Evolutionary conservation across 2,797 vertebrate genomes (phyloP), one percentile per base, ranked within the genome.

Genomic region (Darevskia mixta): DNA sequence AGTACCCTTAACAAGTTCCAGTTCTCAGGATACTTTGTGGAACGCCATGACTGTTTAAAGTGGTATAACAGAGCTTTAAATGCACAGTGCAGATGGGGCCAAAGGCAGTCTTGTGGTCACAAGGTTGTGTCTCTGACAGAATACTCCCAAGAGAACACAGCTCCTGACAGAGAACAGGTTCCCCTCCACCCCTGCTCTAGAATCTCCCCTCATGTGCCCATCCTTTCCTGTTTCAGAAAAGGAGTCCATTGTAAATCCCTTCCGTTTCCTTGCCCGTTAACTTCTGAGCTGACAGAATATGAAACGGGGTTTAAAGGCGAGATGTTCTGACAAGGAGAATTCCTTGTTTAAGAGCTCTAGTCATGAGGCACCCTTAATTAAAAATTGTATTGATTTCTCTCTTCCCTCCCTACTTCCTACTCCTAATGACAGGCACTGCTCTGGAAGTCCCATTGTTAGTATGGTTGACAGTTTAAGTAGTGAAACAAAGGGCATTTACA

Each of bases 401-500:
- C 84, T 64, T 13, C 38, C 90, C 41, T 3, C 49, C n/a, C 67
- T 87, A 25, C 23, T 55, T 67, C 79, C 90, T 91, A 86, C 91
- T 94, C 93, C 92, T 97, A 95, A 95, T 96, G 96, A 96, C 94
- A 96, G 95, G 82, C 96, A 94, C 91, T 95, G 84, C 90, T 96
- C 93, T 96, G 94, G 94, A 94, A 88, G 95, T 96, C 95, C 94
- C 86, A 91, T 92, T 97, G 96, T 94, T 97, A 96, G 92, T 76
- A 43, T 90, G 93, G 85, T 87, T 95, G 96, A 95, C 95, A 96
- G 96, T 95, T 96, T 97, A 97, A 97, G 95, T 95, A 96, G 94
- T 96, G 96, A 97, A 97, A 97, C 96, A 97, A 96, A 97, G 95
- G 95, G 92, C 96, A 95, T 92, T 97, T 96, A 96, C 95, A 96